Evolutionary conservation across 2,797 vertebrate species (phyloP).

Genomic region (Thaleichthys pacificus): DNA sequence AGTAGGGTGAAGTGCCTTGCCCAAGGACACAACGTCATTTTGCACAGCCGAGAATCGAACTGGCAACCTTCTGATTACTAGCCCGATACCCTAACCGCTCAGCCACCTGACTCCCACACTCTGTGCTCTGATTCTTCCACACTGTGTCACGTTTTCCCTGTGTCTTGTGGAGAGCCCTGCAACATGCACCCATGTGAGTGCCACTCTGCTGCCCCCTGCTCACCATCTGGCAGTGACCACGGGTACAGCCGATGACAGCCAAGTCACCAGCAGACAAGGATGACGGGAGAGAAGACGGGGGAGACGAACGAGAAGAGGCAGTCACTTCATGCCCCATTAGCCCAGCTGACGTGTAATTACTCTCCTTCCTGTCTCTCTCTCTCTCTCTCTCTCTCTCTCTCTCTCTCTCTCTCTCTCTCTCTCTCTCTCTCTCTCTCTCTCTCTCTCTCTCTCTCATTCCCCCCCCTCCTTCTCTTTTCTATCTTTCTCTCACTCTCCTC

Average conservation of each 20-base stretch:
- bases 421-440: neutral
- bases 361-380: neutral
- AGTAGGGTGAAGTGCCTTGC: too few relatives aligned
- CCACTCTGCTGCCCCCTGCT: neutral
- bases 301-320: neutral
- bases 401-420: neutral
- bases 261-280: neutral
- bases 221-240: neutral
- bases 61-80: too few relatives aligned
- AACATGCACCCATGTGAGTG: neutral
- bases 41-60: too few relatives aligned
- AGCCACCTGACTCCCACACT: too few relatives aligned
- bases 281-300: neutral
- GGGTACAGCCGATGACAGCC: neutral
- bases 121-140: too few relatives aligned
- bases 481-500: neutral
- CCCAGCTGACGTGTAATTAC: constrained; percentile 14
- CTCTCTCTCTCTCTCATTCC: neutral
- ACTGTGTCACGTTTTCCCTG: neutral
- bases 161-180: neutral
- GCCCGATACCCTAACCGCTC: too few relatives aligned
- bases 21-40: too few relatives aligned
- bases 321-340: constrained; percentile 17
- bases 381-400: neutral
- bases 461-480: neutral